Conservation (phyloP, 2,797 vertebrate species). For the Geotria australis region DNA sequence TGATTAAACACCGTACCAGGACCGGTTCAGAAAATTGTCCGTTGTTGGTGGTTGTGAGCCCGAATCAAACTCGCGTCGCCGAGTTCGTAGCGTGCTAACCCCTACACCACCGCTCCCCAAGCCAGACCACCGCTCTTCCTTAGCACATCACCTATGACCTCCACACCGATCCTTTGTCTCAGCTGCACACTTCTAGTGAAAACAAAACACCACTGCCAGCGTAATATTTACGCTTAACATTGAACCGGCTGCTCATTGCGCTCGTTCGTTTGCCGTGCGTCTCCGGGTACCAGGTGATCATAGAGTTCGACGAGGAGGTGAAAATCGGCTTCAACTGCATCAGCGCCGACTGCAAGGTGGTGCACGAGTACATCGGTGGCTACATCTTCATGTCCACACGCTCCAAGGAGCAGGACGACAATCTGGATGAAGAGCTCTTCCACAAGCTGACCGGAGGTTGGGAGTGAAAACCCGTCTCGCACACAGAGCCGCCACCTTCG, state of each 20-base stretch:
- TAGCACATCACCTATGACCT: too few species aligned
- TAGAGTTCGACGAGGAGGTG: slow-evolving; percentile 75
- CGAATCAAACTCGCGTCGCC: too few species aligned
- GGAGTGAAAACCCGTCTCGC: slow-evolving; percentile 26
- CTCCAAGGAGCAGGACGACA: slow-evolving; percentile 86
- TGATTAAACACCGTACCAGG: too few species aligned
- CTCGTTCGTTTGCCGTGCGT: too few species aligned
- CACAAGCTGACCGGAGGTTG: slow-evolving; percentile 83
- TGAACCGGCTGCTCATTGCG: not conserved
- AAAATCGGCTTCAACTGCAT: slow-evolving; percentile 49
- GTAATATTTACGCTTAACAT: not conserved
- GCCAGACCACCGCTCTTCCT: too few species aligned
- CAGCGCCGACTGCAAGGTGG: slow-evolving; percentile 69
- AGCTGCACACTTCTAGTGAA: too few species aligned
- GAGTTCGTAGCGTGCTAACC: too few species aligned
- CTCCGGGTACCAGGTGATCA: slow-evolving; percentile 33
- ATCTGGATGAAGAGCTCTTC: slow-evolving; percentile 74
- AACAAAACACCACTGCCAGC: not conserved
- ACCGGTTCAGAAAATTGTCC: too few species aligned
- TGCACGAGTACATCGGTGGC: slow-evolving; percentile 84
- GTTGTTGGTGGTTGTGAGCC: too few species aligned
- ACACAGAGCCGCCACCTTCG: too few species aligned
- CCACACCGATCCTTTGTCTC: too few species aligned
- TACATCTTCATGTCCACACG: slow-evolving; percentile 94
- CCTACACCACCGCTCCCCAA: too few species aligned